Evolutionary conservation across 2,888 invertebrate species (phyloP).

Genomic region (Plagodis dolabraria): DNA sequence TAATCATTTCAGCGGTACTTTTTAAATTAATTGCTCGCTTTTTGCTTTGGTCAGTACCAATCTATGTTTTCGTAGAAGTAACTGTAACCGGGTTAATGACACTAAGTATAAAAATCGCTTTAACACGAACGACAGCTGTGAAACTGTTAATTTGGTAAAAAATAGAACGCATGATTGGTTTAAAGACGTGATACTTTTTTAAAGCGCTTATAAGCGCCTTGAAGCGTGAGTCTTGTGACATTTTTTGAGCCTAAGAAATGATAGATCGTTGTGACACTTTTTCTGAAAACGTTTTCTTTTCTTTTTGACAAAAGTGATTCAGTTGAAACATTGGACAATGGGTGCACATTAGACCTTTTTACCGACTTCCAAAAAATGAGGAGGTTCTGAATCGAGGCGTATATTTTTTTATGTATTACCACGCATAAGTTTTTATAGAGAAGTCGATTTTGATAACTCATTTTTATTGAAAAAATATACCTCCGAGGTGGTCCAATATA

Average conservation of each 20-base stretch:
- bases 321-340: too few relatives aligned
- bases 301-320: too few relatives aligned
- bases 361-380: too few relatives aligned
- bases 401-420: too few relatives aligned
- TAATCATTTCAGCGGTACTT: constrained; percentile 55
- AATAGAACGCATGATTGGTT: constrained; percentile 33
- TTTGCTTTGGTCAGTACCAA: constrained; percentile 61
- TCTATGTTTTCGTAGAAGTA: constrained; percentile 65
- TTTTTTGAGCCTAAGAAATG: not conserved
- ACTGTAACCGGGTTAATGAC: constrained; percentile 65
- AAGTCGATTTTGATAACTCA: too few relatives aligned
- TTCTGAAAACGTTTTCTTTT: not conserved
- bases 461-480: too few relatives aligned
- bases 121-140: constrained; percentile 30
- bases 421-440: too few relatives aligned
- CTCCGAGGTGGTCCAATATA: too few relatives aligned
- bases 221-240: constrained; percentile 3
- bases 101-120: constrained; percentile 43
- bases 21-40: constrained; percentile 72
- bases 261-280: not conserved
- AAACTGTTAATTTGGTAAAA: constrained; percentile 48
- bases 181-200: constrained; percentile 30
- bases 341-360: too few relatives aligned
- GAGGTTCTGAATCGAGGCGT: too few relatives aligned
- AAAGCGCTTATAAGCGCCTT: constrained; percentile 16